Evolutionary conservation across 2,113 vertebrate genomes (phyloP), one percentile per base, ranked within the genome.

Genomic region (Montifringilla adamsi): DNA sequence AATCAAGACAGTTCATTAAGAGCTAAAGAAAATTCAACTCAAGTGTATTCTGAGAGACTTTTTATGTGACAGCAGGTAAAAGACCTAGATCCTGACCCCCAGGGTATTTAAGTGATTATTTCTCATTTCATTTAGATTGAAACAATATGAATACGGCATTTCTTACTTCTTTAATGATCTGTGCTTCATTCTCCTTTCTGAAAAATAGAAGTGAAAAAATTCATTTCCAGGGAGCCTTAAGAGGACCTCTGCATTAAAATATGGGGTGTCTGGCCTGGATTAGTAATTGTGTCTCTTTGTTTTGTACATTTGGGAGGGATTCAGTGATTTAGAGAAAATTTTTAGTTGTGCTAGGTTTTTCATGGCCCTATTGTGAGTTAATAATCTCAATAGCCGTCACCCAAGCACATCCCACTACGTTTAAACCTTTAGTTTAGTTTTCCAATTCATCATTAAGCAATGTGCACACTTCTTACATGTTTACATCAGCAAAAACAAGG

Each of bases 71-170:
- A 84, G 52, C 66, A 82, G 56, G 60, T 84, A 64, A 75, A 89
- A 91, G 39, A 87, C 64, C 56, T 56, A 82, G 52, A 91, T 87
- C 43, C 22, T 82, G 64, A 72, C 17, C 43, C 58, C 15, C 13
- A 68, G 31, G 30, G 35, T 55, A 91, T 72, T 87, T 47, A 72
- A 63, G 12, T 91, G 37, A 82, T 91, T 72, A 85, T 84, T 78
- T 93, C 52, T 92, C 47, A 63, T 89, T 91, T 94, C 26, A n/a
- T 89, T 82, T 91, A 78, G 30, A 78, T 47, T 81, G 66, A 82
- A 87, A 91, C 11, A 75, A 69, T 72, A 63, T 47, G 67, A 91
- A 44, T 39, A 67, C 22, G 11, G 26, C 7, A 75, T 74, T 92
- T 87, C 58, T n/a, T 67, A 63, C 17, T 77, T 72, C 16, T 86